A percentile compares a stretch with the other conserved stretches of the same genome.
These are phyloP conservation scores for Tanytarsus gracilentus DNA, from an alignment of 2,888 invertebrate genomes.

Conservation along the genomic window DNA sequence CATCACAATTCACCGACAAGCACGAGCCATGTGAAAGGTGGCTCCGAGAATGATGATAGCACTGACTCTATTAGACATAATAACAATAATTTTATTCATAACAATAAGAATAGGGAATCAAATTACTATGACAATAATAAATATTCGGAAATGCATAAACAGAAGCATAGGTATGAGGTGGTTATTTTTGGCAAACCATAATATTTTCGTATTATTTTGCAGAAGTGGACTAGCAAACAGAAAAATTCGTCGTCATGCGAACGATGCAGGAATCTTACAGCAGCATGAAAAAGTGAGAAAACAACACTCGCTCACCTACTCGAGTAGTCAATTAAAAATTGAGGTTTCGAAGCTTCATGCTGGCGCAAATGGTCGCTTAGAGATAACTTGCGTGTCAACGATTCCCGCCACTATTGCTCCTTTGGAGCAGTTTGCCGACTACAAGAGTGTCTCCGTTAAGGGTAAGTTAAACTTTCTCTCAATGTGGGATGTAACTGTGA, in stretches of 20 bases:
- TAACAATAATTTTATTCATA: slow-evolving; percentile 27
- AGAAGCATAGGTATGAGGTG: slow-evolving; percentile 41
- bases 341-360: slow-evolving; percentile 63
- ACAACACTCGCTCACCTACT: slow-evolving; percentile 36
- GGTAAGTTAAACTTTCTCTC: slow-evolving; percentile 50
- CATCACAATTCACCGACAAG: background rate
- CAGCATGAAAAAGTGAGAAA: slow-evolving; percentile 32
- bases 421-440: slow-evolving; percentile 63
- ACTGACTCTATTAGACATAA: slow-evolving; percentile 14
- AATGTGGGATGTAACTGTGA: too few relatives aligned
- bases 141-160: slow-evolving; percentile 34
- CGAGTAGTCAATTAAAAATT: slow-evolving; percentile 62
- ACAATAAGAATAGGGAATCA: slow-evolving; percentile 27
- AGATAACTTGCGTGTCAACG: slow-evolving; percentile 66
- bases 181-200: background rate
- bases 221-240: slow-evolving; percentile 35
- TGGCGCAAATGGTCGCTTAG: slow-evolving; percentile 58
- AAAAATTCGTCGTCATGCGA: slow-evolving; percentile 38
- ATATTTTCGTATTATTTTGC: background rate
- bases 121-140: slow-evolving; percentile 38
- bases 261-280: slow-evolving; percentile 23
- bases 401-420: slow-evolving; percentile 66
- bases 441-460: slow-evolving; percentile 60
- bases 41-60: slow-evolving; percentile 23
- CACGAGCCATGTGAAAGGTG: slow-evolving; percentile 3